These are phyloP conservation scores for Platanista minor DNA, from an alignment of 2,113 vertebrate genomes.

Conservation along the genomic window DNA sequence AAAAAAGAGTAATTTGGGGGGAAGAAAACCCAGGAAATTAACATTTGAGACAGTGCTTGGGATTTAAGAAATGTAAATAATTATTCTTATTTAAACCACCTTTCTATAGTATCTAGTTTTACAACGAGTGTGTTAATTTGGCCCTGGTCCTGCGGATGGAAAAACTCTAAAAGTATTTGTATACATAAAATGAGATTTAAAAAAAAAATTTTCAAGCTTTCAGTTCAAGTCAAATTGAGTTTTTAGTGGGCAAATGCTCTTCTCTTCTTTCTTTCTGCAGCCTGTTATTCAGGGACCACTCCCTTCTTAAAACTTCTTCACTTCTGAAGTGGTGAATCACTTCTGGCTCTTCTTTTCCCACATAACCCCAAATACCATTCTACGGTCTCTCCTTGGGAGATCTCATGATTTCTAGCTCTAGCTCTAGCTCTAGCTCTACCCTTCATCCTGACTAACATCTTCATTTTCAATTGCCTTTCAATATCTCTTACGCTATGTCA, in stretches of 20 bases:
- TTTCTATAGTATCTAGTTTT: conserved; percentile 11
- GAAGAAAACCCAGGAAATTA: not conserved
- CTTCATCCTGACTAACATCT: not conserved
- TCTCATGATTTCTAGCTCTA: not conserved
- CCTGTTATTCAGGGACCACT: not conserved
- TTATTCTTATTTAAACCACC: not conserved
- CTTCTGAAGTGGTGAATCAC: not conserved
- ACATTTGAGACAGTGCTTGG: not conserved
- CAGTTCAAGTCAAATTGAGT: not conserved
- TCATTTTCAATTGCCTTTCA: not conserved
- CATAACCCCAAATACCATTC: not conserved
- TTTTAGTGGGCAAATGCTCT: not conserved
- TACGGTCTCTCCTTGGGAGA: not conserved
- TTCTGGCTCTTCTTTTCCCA: not conserved
- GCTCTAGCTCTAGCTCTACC: not conserved
- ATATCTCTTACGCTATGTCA: not conserved
- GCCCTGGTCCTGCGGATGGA: not conserved
- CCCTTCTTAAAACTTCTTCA: not conserved
- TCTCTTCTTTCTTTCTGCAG: not conserved
- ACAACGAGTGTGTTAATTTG: not conserved
- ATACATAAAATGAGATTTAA: not conserved
- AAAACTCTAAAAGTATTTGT: not conserved
- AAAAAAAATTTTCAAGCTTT: not conserved
- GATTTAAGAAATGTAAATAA: not conserved
- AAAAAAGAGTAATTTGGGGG: not conserved